phyloP scores from a whole-genome alignment of 2,113 vertebrate genomes.

The Ariopsis seemanni region DNA sequence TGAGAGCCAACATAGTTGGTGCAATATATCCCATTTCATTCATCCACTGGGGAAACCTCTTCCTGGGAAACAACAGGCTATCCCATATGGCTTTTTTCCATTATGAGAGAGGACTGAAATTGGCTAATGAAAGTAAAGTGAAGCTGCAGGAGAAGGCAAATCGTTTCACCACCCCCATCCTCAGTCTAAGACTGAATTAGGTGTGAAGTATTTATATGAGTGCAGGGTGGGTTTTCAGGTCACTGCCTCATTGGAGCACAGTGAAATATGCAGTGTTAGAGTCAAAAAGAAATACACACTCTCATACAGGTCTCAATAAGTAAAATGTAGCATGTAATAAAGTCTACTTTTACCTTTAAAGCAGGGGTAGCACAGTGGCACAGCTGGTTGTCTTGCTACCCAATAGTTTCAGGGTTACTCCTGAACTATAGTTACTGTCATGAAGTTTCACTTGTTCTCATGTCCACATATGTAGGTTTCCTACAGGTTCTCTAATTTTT shows the following conservation, averaged over 20 bases:
- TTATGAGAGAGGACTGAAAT: constrained; percentile 10
- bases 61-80: constrained; percentile 14
- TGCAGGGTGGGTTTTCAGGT: constrained; percentile 48
- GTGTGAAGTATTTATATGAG: constrained; percentile 57
- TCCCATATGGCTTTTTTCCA: constrained; percentile 18
- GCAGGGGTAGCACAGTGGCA: not conserved
- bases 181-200: constrained; percentile 48
- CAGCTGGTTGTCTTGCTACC: not conserved
- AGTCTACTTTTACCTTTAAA: not conserved
- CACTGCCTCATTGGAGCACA: constrained; percentile 22
- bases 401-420: not conserved
- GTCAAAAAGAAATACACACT: not conserved
- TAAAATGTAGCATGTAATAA: not conserved
- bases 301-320: not conserved
- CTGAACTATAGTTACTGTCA: not conserved
- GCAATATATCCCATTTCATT: constrained; percentile 16
- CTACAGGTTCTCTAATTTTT: not conserved
- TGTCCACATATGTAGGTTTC: not conserved
- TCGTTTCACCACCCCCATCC: constrained; percentile 25
- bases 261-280: not conserved
- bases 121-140: constrained; percentile 46
- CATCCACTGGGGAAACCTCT: not conserved
- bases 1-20: not conserved
- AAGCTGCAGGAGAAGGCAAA: constrained; percentile 31
- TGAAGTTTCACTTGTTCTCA: not conserved